Conservation (phyloP, 2,888 invertebrate genomes). For the Girardia tigrina region DNA sequence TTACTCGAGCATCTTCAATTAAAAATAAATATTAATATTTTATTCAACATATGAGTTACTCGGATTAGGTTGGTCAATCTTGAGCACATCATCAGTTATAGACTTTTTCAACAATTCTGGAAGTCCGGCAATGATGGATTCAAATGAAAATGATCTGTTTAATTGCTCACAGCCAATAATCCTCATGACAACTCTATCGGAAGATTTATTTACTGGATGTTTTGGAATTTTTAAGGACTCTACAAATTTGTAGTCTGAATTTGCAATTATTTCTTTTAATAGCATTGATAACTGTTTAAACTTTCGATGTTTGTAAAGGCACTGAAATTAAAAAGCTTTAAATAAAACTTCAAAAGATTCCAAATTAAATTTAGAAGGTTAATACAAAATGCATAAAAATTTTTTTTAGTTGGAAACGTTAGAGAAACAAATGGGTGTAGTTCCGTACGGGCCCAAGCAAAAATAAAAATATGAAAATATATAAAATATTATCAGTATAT, state of each 20-base stretch:
- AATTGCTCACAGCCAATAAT: constrained; percentile 11
- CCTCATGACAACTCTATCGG: not conserved
- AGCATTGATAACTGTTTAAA: not conserved
- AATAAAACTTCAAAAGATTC: too few relatives aligned
- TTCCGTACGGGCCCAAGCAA: too few relatives aligned
- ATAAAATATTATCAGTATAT: too few relatives aligned
- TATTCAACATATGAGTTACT: not conserved
- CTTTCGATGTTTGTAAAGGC: not conserved
- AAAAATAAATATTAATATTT: not conserved
- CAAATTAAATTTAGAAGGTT: too few relatives aligned
- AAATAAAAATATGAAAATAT: too few relatives aligned
- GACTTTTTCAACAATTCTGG: not conserved
- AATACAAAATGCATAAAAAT: too few relatives aligned
- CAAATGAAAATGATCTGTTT: not conserved
- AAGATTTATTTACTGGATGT: not conserved
- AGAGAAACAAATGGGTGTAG: too few relatives aligned
- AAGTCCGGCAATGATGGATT: not conserved
- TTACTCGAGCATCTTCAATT: not conserved
- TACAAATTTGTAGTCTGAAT: not conserved
- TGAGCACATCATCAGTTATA: not conserved
- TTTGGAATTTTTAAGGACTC: not conserved
- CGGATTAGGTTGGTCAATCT: not conserved
- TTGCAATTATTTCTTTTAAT: not conserved
- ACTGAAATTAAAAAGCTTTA: too few relatives aligned
- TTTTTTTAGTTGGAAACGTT: too few relatives aligned